These are phyloP conservation scores for Thymallus thymallus DNA, from an alignment of 2,113 vertebrate species.

Conservation along the genomic window DNA sequence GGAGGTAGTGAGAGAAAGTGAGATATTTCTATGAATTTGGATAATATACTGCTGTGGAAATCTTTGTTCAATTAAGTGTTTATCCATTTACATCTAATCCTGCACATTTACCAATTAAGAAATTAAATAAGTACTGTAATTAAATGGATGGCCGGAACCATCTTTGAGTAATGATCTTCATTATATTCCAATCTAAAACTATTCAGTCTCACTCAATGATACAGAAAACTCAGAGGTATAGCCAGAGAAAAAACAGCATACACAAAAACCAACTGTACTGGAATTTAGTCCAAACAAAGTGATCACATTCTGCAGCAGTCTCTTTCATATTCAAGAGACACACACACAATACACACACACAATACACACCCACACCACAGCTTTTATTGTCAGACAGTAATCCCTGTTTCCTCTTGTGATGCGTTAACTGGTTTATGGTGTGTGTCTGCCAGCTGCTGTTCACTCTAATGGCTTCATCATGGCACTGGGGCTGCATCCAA, in stretches of 20 bases:
- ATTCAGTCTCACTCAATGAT: slow-evolving; percentile 39
- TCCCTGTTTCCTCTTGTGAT: slow-evolving; percentile 58
- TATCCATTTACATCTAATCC: slow-evolving; percentile 60
- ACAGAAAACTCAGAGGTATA: slow-evolving; percentile 15
- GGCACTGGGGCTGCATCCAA: slow-evolving; percentile 45
- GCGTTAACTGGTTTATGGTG: slow-evolving; percentile 63
- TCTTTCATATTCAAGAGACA: slow-evolving; percentile 6
- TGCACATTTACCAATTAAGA: slow-evolving; percentile 60
- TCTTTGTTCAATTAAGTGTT: slow-evolving; percentile 70
- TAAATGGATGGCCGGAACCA: slow-evolving; percentile 60
- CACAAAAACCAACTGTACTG: slow-evolving; percentile 8
- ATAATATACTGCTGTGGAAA: too few relatives aligned
- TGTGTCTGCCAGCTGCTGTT: slow-evolving; percentile 69
- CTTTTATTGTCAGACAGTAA: slow-evolving; percentile 62
- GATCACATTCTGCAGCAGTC: slow-evolving; percentile 1
- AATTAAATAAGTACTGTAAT: slow-evolving; percentile 66
- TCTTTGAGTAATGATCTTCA: slow-evolving; percentile 67
- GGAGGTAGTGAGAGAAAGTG: too few relatives aligned
- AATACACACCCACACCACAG: slow-evolving; percentile 27
- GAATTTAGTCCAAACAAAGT: background rate
- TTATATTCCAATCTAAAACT: slow-evolving; percentile 59
- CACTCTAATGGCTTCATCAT: slow-evolving; percentile 64
- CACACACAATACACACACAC: background rate
- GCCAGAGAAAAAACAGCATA: too few relatives aligned
- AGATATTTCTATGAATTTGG: slow-evolving; percentile 24